Percentiles rank a stretch among this genome's conserved stretches.
phyloP scores from a whole-genome alignment of 2,797 vertebrate genomes.

The Synanceia verrucosa region DNA sequence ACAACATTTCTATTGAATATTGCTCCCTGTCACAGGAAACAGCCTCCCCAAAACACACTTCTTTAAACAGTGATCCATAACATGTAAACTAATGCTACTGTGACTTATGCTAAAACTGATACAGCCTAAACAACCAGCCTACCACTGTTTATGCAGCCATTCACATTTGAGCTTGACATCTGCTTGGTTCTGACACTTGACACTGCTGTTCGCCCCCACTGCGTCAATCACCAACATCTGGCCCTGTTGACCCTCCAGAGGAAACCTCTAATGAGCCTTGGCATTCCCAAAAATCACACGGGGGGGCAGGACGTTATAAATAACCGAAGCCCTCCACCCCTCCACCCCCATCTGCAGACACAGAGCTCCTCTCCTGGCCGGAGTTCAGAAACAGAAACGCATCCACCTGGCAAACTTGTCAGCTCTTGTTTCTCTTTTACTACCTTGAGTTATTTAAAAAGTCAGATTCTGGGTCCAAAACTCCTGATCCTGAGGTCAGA shows the following conservation, averaged over 20 bases:
- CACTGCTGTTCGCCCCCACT: slow-evolving; percentile 15
- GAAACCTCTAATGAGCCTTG: slow-evolving; percentile 73
- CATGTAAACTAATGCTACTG: neutral
- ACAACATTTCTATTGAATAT: slow-evolving; percentile 15
- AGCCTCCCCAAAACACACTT: neutral
- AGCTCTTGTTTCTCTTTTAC: slow-evolving; percentile 24
- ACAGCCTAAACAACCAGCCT: neutral
- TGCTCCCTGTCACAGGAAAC: slow-evolving; percentile 23
- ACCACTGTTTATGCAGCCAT: neutral
- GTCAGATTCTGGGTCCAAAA: slow-evolving; percentile 30
- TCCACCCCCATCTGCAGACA: slow-evolving; percentile 19
- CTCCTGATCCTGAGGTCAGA: slow-evolving; percentile 18
- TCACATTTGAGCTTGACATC: slow-evolving; percentile 51
- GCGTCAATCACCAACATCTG: slow-evolving; percentile 71
- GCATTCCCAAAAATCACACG: slow-evolving; percentile 53
- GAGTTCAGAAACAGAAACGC: slow-evolving; percentile 22
- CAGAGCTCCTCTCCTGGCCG: slow-evolving; percentile 27
- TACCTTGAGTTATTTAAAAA: slow-evolving; percentile 26
- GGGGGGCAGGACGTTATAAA: slow-evolving; percentile 69
- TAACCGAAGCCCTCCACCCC: slow-evolving; percentile 33
- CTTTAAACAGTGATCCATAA: neutral
- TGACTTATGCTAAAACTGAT: neutral
- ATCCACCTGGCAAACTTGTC: slow-evolving; percentile 52
- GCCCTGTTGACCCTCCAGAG: slow-evolving; percentile 63
- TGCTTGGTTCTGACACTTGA: slow-evolving; percentile 50